A percentile compares a stretch with the other conserved stretches of the same genome.
Conservation (phyloP, 2,113 vertebrate genomes). For the Stegastes partitus region DNA sequence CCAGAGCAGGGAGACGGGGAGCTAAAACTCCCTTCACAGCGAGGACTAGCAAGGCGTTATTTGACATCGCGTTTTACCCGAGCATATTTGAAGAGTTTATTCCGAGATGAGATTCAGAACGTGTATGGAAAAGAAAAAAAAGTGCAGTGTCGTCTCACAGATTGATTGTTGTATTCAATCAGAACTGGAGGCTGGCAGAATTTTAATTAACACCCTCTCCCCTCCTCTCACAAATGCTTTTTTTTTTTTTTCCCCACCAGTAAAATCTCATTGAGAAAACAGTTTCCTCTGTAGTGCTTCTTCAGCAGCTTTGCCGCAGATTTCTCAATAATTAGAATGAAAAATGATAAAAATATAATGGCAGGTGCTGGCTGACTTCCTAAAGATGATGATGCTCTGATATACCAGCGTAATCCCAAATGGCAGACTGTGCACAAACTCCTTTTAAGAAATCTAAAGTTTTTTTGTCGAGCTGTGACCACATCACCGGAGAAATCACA, state of each 20-base stretch:
- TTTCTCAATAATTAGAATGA: background rate
- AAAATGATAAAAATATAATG: background rate
- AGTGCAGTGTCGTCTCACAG: constrained; percentile 10
- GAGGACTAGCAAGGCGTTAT: constrained; percentile 41
- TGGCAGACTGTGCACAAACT: background rate
- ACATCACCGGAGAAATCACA: no score
- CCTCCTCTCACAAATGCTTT: background rate
- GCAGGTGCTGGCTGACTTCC: background rate
- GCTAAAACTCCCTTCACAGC: constrained; percentile 53
- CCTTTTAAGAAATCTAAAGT: background rate
- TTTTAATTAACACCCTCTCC: constrained; percentile 44
- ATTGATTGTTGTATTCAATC: constrained; percentile 18
- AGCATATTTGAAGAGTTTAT: constrained; percentile 65
- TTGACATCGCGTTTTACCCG: constrained; percentile 55
- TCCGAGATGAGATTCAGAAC: constrained; percentile 27
- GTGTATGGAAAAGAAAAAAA: background rate
- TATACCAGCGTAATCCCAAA: background rate
- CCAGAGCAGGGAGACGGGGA: constrained; percentile 63
- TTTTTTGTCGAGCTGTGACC: background rate
- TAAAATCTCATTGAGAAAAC: constrained; percentile 9
- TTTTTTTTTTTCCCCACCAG: background rate
- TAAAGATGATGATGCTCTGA: no score
- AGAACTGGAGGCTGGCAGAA: constrained; percentile 30
- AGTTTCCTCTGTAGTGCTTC: constrained; percentile 1
- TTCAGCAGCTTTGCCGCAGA: background rate